Evolutionary conservation across 2,113 vertebrate species (phyloP), one percentile per base, ranked within the genome.

Genomic region (Peromyscus leucopus): DNA sequence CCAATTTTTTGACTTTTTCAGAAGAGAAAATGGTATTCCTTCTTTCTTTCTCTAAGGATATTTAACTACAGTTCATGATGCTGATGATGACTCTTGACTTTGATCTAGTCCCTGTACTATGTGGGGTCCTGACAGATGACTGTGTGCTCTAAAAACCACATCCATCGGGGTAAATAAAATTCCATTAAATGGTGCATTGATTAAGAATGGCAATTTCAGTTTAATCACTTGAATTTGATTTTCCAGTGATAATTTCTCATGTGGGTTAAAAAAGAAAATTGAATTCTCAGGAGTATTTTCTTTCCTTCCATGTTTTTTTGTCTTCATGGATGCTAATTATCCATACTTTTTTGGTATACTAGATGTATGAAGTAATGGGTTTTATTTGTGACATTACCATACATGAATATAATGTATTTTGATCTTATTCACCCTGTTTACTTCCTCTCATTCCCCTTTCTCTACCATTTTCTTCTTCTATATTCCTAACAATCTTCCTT

Each of bases 61-160:
- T 88, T 89, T 92, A 72, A 65, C 75, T n/a, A 8, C 24, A 8
- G 85, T 94, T 89, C 19, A 83, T 79, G 36, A 76, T 91, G 87
- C 93, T 90, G 36, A 80, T 90, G 80, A 88, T 94, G 26, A 90
- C 71, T 67, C 42, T 95, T 96, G 76, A 88, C 85, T 95, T 97
- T 78, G 89, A 92, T 91, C 46, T 83, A 95, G 59, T 95, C 89
- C 88, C 51, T 95, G 31, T 75, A 95, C 51, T 17, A 51, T 84
- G 11, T 90, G 69, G 46, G 28, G 21, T 72, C 86, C 51, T 61
- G 57, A 90, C 61, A 92, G 26, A 57, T 95, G 69, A 96, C 72
- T 72, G 72, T 6, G 5, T 93, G 31, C 65, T 57, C 82, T 93
- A 61, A 96, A 96, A 89, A n/a, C 59, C 63, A 72, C 55, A 93